Evolutionary conservation across 2,113 vertebrate genomes (phyloP).

Genomic region (Ifrita kowaldi): DNA sequence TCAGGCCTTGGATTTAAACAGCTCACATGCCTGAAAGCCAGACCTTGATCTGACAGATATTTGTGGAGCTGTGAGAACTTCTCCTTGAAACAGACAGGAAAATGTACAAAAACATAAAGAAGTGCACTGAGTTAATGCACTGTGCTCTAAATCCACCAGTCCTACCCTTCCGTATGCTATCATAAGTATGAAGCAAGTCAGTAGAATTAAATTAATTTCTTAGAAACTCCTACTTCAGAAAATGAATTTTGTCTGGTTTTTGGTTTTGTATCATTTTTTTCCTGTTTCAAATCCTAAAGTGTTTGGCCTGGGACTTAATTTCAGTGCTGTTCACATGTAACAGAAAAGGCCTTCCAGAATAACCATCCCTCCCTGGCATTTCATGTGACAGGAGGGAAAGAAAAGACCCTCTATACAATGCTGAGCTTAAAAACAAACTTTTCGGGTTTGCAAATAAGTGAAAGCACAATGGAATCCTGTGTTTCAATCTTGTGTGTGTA

Average conservation of each 20-base stretch:
- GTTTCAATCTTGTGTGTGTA: not conserved
- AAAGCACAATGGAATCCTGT: slow-evolving; percentile 38
- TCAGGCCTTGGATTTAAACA: not conserved
- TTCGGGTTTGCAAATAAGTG: slow-evolving; percentile 36
- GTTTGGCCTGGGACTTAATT: not conserved
- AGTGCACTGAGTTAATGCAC: not conserved
- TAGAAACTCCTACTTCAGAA: not conserved
- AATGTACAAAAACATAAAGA: not conserved
- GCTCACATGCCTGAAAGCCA: not conserved
- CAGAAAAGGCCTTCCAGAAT: not conserved
- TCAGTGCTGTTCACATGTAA: not conserved
- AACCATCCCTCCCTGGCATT: slow-evolving; percentile 36
- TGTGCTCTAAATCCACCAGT: not conserved
- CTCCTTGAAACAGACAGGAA: not conserved
- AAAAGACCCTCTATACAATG: slow-evolving; percentile 27
- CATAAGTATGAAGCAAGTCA: not conserved
- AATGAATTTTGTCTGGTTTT: not conserved
- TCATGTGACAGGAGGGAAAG: slow-evolving; percentile 29
- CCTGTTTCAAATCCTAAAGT: not conserved
- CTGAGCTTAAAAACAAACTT: slow-evolving; percentile 57
- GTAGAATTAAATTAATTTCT: not conserved
- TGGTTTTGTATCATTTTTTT: not conserved
- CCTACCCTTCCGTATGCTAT: not conserved
- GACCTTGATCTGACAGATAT: not conserved
- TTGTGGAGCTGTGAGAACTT: not conserved